Evolutionary conservation across 2,797 vertebrate species (phyloP).

Genomic region (Huso huso): DNA sequence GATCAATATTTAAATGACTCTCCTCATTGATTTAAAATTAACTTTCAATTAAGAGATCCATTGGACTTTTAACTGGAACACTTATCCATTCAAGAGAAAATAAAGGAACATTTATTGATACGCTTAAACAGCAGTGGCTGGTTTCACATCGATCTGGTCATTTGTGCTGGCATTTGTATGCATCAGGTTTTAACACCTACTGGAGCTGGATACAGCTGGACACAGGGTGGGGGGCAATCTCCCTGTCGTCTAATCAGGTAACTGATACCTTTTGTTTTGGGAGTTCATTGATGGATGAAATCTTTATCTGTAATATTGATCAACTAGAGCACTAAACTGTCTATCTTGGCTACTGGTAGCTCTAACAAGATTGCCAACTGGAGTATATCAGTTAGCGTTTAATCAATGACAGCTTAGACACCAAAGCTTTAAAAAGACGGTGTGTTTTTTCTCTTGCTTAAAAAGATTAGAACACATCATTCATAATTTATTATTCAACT

Average conservation of each 20-base stretch:
- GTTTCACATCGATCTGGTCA: conserved; percentile 85
- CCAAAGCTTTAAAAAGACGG: conserved; percentile 60
- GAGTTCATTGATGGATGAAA: conserved; percentile 72
- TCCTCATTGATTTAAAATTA: conserved; percentile 98
- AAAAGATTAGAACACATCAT: conserved; percentile 62
- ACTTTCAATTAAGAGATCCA: conserved; percentile 96
- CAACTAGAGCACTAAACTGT: conserved; percentile 67
- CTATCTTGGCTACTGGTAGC: conserved; percentile 60
- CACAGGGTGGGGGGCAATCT: conserved; percentile 27
- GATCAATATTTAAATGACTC: conserved; percentile 99
- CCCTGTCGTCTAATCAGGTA: conserved; percentile 66
- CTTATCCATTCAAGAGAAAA: conserved; percentile 89
- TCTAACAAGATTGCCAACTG: conserved; percentile 70
- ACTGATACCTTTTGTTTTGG: conserved; percentile 69
- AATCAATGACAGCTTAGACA: conserved; percentile 72
- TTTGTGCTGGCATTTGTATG: conserved; percentile 81
- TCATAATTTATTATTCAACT: conserved; percentile 27
- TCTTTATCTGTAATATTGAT: conserved; percentile 73
- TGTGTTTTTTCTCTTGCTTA: conserved; percentile 54
- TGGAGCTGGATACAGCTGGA: not conserved
- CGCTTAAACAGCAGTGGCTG: conserved; percentile 88
- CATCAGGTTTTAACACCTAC: conserved; percentile 61
- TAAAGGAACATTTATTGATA: conserved; percentile 97
- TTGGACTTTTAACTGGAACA: conserved; percentile 86
- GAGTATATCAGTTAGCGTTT: conserved; percentile 75